Conservation (phyloP, 2,888 invertebrate genomes). For the Drosophila peninsularis region DNA sequence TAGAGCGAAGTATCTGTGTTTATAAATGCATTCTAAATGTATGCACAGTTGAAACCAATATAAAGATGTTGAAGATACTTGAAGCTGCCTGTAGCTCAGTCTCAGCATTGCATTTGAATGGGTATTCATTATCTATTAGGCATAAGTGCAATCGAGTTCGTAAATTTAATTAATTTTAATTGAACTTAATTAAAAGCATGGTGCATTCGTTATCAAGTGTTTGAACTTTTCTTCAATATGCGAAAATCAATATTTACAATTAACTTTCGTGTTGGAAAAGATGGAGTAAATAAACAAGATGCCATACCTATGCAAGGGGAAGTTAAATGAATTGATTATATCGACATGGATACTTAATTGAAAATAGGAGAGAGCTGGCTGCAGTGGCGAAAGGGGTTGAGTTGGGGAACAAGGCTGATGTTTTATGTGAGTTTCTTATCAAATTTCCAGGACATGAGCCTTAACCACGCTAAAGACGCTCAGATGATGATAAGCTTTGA, state of each 20-base stretch:
- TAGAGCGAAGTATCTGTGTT: not conserved
- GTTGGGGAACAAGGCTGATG: too few relatives aligned
- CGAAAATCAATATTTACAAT: constrained; percentile 8
- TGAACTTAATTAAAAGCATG: not conserved
- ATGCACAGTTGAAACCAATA: not conserved
- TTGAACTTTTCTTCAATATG: not conserved
- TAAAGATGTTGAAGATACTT: not conserved
- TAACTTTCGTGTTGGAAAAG: not conserved
- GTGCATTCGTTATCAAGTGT: not conserved
- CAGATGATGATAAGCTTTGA: too few relatives aligned
- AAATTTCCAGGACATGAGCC: too few relatives aligned
- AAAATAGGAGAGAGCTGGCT: not conserved
- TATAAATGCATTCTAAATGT: not conserved
- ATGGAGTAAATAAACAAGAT: not conserved
- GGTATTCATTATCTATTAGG: not conserved
- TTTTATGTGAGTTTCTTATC: too few relatives aligned
- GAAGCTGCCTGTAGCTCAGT: not conserved
- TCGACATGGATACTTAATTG: not conserved
- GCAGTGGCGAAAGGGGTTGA: too few relatives aligned
- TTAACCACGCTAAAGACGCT: too few relatives aligned
- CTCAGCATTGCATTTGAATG: not conserved
- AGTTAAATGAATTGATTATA: not conserved
- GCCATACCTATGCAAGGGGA: not conserved
- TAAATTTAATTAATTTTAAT: not conserved
- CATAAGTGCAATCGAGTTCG: not conserved